Evolutionary conservation across 1,140 invertebrate genomes (phyloP), one percentile per base, ranked within the genome.

Genomic region (Maconellicoccus hirsutus): DNA sequence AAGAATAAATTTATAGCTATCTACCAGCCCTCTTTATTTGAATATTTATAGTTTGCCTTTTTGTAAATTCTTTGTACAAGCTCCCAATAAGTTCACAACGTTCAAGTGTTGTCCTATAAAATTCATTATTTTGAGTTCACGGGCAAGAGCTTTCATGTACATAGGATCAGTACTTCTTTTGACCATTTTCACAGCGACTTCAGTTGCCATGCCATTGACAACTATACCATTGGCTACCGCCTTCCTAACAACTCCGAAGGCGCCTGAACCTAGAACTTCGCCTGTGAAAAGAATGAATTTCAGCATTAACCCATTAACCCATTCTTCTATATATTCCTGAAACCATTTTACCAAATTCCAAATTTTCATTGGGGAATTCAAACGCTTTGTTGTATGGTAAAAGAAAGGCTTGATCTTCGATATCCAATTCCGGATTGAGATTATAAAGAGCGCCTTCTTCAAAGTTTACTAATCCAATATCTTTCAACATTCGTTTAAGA

Each of bases 91-190:
- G 82, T 98, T 98, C 0, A 97, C 91, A 23, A 98, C 93, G 78
- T 98, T 98, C 0, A 97, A 78, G 81, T 98, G 94, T 77, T 92
- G 90, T 0, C 94, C 94, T 72, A 98, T 83, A 80, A 97, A 92
- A 16, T 93, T 89, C 87, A 98, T 91, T 25, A 98, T 96, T 82
- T 98, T 98, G 0, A 98, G 79, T 79, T 98, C 95, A 3, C 91
- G 92, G 6, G 90, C 86, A 14, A 98, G 79, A 0, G 94, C 90
- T 75, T 87, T 85, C n/a, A 93, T 87, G 69, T 87, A 86, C 38
- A 85, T 84, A 12, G 83, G 83, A 76, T 92, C 89, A 0, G 88
- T 86, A 61, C 86, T 86, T 75, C 85, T 84, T 76, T 91, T 90
- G 0, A 92, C 89, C 89, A 90, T 93, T 82, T 94, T 94, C 0